phyloP scores from a whole-genome alignment of 2,888 invertebrate species.

The Acronicta aceris region DNA sequence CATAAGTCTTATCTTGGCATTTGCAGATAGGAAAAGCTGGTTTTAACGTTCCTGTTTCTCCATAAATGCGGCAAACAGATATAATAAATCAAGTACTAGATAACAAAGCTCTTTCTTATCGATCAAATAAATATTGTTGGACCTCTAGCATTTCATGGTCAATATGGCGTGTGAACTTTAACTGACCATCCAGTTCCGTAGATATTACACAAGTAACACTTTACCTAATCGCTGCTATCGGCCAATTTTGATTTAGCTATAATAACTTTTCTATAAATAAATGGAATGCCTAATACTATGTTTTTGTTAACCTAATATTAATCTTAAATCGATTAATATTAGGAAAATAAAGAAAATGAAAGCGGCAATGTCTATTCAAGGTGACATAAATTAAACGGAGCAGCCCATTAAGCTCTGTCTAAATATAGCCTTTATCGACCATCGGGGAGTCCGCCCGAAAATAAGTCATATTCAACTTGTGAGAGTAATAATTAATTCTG shows the following conservation, averaged over 20 bases:
- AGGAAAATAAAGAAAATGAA: too few relatives aligned
- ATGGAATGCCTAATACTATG: not conserved
- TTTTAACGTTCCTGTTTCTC: constrained; percentile 22
- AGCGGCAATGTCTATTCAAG: constrained; percentile 1
- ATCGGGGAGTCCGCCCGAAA: constrained; percentile 11
- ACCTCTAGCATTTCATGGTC: constrained; percentile 38
- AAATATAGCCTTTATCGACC: constrained; percentile 20
- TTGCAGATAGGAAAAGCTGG: constrained; percentile 22
- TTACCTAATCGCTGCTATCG: not conserved
- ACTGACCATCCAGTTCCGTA: constrained; percentile 21
- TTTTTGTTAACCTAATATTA: not conserved
- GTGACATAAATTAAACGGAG: constrained; percentile 9
- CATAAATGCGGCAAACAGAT: constrained; percentile 22
- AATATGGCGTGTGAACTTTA: constrained; percentile 8
- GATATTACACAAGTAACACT: not conserved
- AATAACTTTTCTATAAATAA: not conserved
- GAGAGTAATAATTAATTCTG: not conserved
- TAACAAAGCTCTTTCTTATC: constrained; percentile 28
- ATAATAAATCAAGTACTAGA: constrained; percentile 40
- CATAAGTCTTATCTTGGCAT: constrained; percentile 4
- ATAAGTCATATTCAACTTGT: constrained; percentile 6
- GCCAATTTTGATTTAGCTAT: not conserved
- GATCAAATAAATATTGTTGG: constrained; percentile 19
- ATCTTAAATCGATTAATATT: too few relatives aligned
- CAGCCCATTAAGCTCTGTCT: constrained; percentile 8